phyloP scores from a whole-genome alignment of 2,888 invertebrate genomes.

The Chloroclysta siterata region DNA sequence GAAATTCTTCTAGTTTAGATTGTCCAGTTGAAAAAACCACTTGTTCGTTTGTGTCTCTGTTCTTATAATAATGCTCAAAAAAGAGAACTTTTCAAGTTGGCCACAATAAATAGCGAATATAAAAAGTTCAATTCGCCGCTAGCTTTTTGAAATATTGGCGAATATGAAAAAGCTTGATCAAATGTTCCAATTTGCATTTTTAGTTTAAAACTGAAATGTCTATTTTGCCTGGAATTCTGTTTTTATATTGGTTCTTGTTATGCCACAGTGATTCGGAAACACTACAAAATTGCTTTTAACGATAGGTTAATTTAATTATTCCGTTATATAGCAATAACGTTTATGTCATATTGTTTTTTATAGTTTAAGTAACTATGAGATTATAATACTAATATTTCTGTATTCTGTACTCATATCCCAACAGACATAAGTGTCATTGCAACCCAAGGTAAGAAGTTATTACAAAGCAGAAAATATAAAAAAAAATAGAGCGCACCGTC shows the following conservation, averaged over 20 bases:
- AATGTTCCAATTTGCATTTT: conserved; percentile 24
- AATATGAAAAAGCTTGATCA: conserved; percentile 14
- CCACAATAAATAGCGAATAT: neutral
- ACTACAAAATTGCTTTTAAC: conserved; percentile 21
- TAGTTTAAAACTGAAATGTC: conserved; percentile 23
- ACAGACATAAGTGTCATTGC: no score
- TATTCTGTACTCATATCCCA: no score
- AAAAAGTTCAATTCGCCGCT: conserved; percentile 13
- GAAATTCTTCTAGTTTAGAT: neutral
- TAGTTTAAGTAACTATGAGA: no score
- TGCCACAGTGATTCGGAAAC: conserved; percentile 28
- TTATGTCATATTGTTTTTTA: no score
- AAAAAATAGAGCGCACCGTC: no score
- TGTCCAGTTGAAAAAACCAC: neutral
- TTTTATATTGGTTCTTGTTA: conserved; percentile 31
- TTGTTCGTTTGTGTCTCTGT: neutral
- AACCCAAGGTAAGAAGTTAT: no score
- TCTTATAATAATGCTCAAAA: conserved; percentile 4
- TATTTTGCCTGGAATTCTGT: conserved; percentile 19
- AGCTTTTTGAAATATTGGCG: conserved; percentile 14
- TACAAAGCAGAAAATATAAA: no score
- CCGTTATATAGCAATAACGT: no score
- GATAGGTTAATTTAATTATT: neutral
- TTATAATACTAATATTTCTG: no score
- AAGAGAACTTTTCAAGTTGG: conserved; percentile 9